These are phyloP conservation scores for Achatina immaculata DNA, from an alignment of 1,140 invertebrate species.

Conservation along the genomic window DNA sequence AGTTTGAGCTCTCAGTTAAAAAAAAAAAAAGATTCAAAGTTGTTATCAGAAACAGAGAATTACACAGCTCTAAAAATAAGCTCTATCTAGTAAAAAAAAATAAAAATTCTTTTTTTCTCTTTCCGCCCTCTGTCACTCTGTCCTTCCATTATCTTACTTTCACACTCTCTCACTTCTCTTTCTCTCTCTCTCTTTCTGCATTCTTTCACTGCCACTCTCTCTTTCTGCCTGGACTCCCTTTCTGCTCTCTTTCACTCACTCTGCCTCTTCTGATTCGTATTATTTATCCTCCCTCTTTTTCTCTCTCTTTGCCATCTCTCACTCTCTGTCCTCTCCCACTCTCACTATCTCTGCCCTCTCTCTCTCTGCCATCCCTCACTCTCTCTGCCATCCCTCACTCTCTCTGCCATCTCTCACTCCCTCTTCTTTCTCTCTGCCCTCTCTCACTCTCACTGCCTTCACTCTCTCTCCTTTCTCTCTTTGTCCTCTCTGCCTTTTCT, in stretches of 20 bases:
- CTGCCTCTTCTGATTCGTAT: slow-evolving; percentile 1
- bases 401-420: slow-evolving; percentile 6
- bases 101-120: too few relatives aligned
- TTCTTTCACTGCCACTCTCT: background rate
- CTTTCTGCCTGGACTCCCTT: slow-evolving; percentile 12
- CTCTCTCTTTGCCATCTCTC: too few relatives aligned
- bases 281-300: slow-evolving; percentile 7
- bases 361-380: background rate
- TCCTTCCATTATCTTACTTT: background rate
- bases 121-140: slow-evolving; percentile 35
- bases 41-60: too few relatives aligned
- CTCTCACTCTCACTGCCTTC: background rate
- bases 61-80: too few relatives aligned
- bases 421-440: background rate
- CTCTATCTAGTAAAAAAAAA: too few relatives aligned
- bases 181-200: slow-evolving; percentile 12
- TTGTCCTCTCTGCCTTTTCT: too few relatives aligned
- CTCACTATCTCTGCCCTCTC: too few relatives aligned
- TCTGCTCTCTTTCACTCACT: slow-evolving; percentile 12
- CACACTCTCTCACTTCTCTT: background rate
- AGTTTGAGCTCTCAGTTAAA: too few relatives aligned
- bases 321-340: too few relatives aligned
- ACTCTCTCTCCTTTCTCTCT: background rate
- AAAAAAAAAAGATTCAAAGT: too few relatives aligned
- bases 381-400: background rate